A percentile compares a stretch with the other conserved stretches of the same genome.
These are phyloP conservation scores for Nibea albiflora DNA, from an alignment of 2,113 vertebrate genomes.

Conservation along the genomic window DNA sequence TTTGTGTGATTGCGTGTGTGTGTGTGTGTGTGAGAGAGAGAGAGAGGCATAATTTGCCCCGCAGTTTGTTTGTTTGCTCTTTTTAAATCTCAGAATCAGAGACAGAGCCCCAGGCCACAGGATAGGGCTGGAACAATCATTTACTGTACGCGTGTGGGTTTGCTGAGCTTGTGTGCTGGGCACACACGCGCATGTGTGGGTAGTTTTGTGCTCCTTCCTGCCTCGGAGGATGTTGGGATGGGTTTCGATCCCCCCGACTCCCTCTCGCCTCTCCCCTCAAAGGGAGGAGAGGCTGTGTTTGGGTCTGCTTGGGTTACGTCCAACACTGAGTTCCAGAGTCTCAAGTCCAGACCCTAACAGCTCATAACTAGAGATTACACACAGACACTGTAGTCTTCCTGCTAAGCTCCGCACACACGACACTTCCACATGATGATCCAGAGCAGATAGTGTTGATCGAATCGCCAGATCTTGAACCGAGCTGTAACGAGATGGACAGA, in stretches of 20 bases:
- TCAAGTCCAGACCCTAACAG: slow-evolving; percentile 72
- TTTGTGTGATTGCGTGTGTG: slow-evolving; percentile 42
- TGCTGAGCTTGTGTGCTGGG: slow-evolving; percentile 21
- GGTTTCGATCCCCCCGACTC: slow-evolving; percentile 3
- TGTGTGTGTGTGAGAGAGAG: slow-evolving; percentile 13
- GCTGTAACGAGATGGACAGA: slow-evolving; percentile 57
- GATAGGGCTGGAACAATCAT: slow-evolving; percentile 54
- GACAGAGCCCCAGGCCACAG: slow-evolving; percentile 52
- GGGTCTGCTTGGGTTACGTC: slow-evolving; percentile 61
- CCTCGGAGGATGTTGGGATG: slow-evolving; percentile 48
- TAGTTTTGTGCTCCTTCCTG: slow-evolving; percentile 49
- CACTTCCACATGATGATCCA: slow-evolving; percentile 58
- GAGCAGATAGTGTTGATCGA: slow-evolving; percentile 60
- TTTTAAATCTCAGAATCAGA: slow-evolving; percentile 65
- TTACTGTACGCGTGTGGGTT: slow-evolving; percentile 47
- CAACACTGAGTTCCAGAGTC: slow-evolving; percentile 53
- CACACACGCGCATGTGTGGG: slow-evolving; percentile 39
- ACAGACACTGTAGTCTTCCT: slow-evolving; percentile 58
- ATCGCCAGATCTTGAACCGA: slow-evolving; percentile 57
- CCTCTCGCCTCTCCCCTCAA: background rate
- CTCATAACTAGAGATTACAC: slow-evolving; percentile 73
- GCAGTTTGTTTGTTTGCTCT: slow-evolving; percentile 72
- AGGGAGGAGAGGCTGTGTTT: slow-evolving; percentile 45
- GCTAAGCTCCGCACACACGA: slow-evolving; percentile 51
- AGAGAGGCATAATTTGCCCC: slow-evolving; percentile 57